These are phyloP conservation scores for Drosophila pseudoananassae DNA, from an alignment of 1,140 invertebrate genomes.

Conservation along the genomic window DNA sequence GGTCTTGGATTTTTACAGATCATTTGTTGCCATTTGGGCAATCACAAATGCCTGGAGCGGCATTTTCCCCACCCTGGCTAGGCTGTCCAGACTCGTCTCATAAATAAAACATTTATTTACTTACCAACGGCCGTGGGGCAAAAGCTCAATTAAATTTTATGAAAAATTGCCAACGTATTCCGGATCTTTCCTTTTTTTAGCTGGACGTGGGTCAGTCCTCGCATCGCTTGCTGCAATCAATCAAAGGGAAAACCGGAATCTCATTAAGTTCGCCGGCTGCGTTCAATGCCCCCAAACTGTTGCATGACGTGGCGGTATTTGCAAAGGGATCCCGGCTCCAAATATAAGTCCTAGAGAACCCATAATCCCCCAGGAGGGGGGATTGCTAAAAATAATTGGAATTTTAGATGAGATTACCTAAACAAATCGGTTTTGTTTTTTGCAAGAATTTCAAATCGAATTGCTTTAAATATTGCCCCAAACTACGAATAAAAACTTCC, in stretches of 20 bases:
- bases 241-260: conserved; percentile 62
- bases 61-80: no score
- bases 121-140: conserved; percentile 64
- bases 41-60: conserved; percentile 25
- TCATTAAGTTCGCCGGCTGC: conserved; percentile 48
- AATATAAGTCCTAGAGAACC: neutral
- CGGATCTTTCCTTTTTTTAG: neutral
- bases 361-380: neutral
- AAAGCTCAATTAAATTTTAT: conserved; percentile 75
- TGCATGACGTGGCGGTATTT: conserved; percentile 25
- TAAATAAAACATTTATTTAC: conserved; percentile 79
- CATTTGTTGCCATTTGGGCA: conserved; percentile 64
- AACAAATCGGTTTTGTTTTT: neutral
- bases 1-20: conserved; percentile 65
- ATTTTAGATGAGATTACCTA: neutral
- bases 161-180: conserved; percentile 58
- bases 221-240: conserved; percentile 58
- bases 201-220: conserved; percentile 31
- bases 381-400: neutral
- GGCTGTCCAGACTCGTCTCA: conserved; percentile 36
- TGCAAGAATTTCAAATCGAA: neutral
- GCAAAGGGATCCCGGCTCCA: neutral
- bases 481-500: conserved; percentile 36
- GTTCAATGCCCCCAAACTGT: conserved; percentile 40
- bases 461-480: conserved; percentile 15